Evolutionary conservation across 2,797 vertebrate genomes (phyloP), one percentile per base, ranked within the genome.

Genomic region (Ispidina picta): DNA sequence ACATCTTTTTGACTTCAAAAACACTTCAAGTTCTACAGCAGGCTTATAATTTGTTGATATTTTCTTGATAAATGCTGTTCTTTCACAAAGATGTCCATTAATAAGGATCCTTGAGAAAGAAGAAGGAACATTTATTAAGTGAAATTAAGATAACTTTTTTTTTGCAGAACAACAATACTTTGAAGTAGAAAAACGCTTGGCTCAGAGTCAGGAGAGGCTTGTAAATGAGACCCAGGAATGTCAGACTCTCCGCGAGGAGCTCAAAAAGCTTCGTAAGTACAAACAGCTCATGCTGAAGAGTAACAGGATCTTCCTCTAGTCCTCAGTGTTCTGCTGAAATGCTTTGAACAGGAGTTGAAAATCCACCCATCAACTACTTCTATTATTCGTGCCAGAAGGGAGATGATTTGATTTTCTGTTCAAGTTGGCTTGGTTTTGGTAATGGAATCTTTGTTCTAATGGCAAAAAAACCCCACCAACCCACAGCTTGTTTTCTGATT

Each of bases 141-240:
- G 29, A 16, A 39, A n/a, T 28, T 70, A 41, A 81, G 19, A 1
- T 49, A 23, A 7, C 14, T 3, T 46, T 69, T 37, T 37, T 68
- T 54, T 64, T 93, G 63, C 95, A 99, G 99, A 99, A 29, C 99
- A 99, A 98, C 98, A 99, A n/a, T 99, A 99, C 88, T 99, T 99
- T 89, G 98, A 99, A 89, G 98, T 99, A 79, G 99, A 99, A 88
- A 99, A 98, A 85, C 98, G 98, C n/a, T 98, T 99, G 35, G 97
- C 98, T 41, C 98, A 98, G n/a, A 98, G 98, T 95, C 98, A 98
- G 85, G 98, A 99, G n/a, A 98, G 99, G 10, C 98, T 98, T 69
- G 94, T 99, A 71, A 98, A 97, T 17, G 98, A 99, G 95, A 98
- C 98, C 3, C 98, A 98, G 75, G 98, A 99, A 28, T 98, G 98